Conservation (phyloP, 2,888 invertebrate species). For the Dynastes maya region DNA sequence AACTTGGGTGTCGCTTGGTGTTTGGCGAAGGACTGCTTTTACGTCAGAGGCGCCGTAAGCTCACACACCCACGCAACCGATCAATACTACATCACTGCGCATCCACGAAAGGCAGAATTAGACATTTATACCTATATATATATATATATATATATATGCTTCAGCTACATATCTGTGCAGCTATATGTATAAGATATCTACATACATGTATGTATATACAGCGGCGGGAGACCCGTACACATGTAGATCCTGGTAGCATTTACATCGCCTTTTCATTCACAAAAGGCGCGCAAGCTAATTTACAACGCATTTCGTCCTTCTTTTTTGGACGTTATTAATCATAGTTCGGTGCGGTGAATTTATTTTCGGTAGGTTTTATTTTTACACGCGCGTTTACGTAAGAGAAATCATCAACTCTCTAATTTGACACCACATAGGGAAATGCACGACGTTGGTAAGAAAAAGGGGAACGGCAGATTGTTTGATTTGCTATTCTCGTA, state of each 20-base stretch:
- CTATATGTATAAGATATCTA: not conserved
- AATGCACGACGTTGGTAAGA: not conserved
- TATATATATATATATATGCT: not conserved
- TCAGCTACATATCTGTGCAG: not conserved
- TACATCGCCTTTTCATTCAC: conserved; percentile 57
- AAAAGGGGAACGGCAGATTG: not conserved
- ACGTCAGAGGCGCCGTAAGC: conserved; percentile 67
- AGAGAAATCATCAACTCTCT: not conserved
- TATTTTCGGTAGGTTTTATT: conserved; percentile 16
- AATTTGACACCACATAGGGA: conserved; percentile 5
- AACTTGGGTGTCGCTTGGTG: conserved; percentile 28
- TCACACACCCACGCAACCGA: conserved; percentile 63
- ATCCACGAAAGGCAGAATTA: conserved; percentile 58
- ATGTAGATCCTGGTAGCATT: conserved; percentile 53
- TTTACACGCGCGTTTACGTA: conserved; percentile 5
- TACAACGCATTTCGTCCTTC: not conserved
- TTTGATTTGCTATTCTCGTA: not conserved
- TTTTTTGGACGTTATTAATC: conserved; percentile 11
- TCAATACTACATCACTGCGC: conserved; percentile 62
- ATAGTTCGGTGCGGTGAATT: conserved; percentile 2
- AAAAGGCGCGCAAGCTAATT: conserved; percentile 42
- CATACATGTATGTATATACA: conserved; percentile 3
- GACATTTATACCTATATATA: conserved; percentile 16
- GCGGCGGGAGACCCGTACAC: not conserved
- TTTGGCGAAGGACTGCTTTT: conserved; percentile 63